Percentiles rank a stretch among this genome's conserved stretches.
These are phyloP conservation scores for Ancistrus triradiatus DNA, from an alignment of 2,113 vertebrate genomes.

Conservation along the genomic window DNA sequence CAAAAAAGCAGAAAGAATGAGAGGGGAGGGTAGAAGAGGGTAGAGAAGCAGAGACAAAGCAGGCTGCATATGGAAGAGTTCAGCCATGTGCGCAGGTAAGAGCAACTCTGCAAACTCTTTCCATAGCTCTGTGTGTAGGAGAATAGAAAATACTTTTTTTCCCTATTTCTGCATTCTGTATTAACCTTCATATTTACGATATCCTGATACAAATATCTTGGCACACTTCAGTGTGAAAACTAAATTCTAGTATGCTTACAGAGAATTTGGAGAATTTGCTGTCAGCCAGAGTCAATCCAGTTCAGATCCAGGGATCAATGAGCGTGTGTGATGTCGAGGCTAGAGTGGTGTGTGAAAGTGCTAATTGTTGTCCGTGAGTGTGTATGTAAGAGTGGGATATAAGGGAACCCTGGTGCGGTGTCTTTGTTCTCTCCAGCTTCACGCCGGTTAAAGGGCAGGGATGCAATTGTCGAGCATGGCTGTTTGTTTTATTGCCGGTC, in stretches of 20 bases:
- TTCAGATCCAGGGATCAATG: background rate
- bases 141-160: background rate
- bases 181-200: too few relatives aligned
- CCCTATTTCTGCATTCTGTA: background rate
- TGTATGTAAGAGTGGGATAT: slow-evolving; percentile 36
- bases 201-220: too few relatives aligned
- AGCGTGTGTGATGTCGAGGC: background rate
- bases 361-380: slow-evolving; percentile 29
- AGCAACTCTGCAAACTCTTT: slow-evolving; percentile 36
- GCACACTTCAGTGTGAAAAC: too few relatives aligned
- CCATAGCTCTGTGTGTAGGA: background rate
- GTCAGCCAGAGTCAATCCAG: too few relatives aligned
- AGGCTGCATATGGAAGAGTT: slow-evolving; percentile 60
- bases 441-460: slow-evolving; percentile 60
- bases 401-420: slow-evolving; percentile 36
- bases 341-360: background rate
- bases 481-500: slow-evolving; percentile 67
- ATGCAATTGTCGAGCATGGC: slow-evolving; percentile 65
- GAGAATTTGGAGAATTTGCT: too few relatives aligned
- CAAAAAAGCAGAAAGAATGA: slow-evolving; percentile 13
- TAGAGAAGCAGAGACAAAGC: slow-evolving; percentile 63
- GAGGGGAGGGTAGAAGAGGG: slow-evolving; percentile 40
- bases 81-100: slow-evolving; percentile 71
- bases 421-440: slow-evolving; percentile 61
- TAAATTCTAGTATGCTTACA: too few relatives aligned